Evolutionary conservation across 1,140 invertebrate genomes (phyloP), one percentile per base, ranked within the genome.

Genomic region (Limonius californicus): DNA sequence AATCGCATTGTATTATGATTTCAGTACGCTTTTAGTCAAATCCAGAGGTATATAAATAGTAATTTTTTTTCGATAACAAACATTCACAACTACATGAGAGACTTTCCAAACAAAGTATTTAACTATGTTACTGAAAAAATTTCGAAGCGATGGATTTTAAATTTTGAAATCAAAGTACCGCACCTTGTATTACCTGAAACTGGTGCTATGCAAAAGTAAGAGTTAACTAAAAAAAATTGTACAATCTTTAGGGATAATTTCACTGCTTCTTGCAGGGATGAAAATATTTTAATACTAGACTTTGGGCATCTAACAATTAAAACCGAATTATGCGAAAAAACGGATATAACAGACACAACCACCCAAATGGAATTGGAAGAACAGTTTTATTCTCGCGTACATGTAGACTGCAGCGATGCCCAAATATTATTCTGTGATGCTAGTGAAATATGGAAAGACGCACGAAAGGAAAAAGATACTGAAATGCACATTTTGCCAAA

Each of bases 281-380:
- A 89, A 19, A 84, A 87, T 74, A 80, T 92, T 12, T 76, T 92
- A 62, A 80, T 92, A 2, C 23, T 90, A 19, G 90, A 92, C 78
- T 80, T 90, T 27, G 90, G 89, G 39, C 83, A 84, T 43, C 76
- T 92, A 54, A 81, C 81, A 27, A 78, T 93, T 1, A 85, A 83
- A 63, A 92, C 87, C 60, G 90, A 93, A 72, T 77, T 92, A 57
- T 90, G 90, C 72, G 85, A 87, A 6, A 78, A 83, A 9, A 83
- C 83, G 60, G 75, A 85, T 68, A 81, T 84, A 19, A 74, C 89
- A 1, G 89, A 91, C 75, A 88, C 90, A 71, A 85, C 87, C 0
- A 92, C 90, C 0, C 85, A 89, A 69, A 90, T 90, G 84, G 90
- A 93, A 79, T 76, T 92, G 14, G 90, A 92, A 72, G 89, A 91